Base-by-base conservation (phyloP, 2,888 invertebrate genomes). In the Tinea pellionella region DNA sequence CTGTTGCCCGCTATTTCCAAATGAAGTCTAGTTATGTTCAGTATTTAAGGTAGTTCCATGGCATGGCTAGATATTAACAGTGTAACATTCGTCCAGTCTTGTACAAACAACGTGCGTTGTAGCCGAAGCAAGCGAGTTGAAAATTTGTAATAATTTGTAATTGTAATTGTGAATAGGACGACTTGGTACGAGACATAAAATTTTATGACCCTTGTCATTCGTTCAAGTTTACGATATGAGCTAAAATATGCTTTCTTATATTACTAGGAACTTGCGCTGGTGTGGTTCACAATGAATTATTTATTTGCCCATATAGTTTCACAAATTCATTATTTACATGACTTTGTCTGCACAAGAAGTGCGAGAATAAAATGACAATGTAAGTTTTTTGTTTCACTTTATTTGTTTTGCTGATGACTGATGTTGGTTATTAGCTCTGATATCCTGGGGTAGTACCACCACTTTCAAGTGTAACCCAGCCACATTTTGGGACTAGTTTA, bases 61-160 rank as follows among this genome's bases (percentile, higher is more conserved):
- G n/a, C n/a, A n/a, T n/a, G n/a, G 8, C 4, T n/a, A 41, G 13
- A 47, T 47, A 47, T 16, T 37, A 47, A 47, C 47, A 47, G 47
- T 16, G 13, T 47, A 47, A 47, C 47, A 24, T 53, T 12, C n/a
- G 53, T 24, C 24, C 18, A 24, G 53, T 53, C 11, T 47, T 11
- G 12, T 13, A 13, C 47, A 47, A 53, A 53, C 24, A 53, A 53
- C n/a, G 24, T 24, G 47, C 47, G 16, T n/a, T 47, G 13, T 9
- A 47, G 47, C 15, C 12, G 41, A 15, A 47, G 24, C 15, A 15
- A 13, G 18, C 53, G 65, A 66, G 70, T 72, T 77, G 77, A 74
- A 78, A 77, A 78, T 83, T 80, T 78, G 78, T 78, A 80, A 78
- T 82, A 80, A 84, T 85, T 84, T 85, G 85, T 84, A 80, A 84